Conservation (phyloP, 1,140 invertebrate genomes). For the Gryllus bimaculatus region DNA sequence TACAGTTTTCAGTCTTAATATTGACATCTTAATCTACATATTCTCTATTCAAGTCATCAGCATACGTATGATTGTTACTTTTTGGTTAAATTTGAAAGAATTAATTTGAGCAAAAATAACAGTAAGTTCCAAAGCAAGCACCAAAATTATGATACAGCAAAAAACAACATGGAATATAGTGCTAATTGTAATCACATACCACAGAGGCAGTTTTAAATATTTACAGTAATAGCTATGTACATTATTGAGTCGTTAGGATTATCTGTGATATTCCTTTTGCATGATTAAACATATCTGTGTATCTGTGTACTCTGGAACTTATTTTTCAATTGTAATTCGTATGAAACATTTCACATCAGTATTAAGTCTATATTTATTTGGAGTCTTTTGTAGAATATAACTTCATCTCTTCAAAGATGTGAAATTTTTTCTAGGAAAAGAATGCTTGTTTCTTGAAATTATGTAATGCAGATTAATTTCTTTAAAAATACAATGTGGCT, state of each 20-base stretch:
- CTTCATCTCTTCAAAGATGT: background rate
- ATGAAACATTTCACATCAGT: background rate
- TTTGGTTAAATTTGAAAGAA: background rate
- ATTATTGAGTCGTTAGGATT: background rate
- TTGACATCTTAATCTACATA: background rate
- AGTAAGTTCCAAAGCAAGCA: background rate
- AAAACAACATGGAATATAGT: background rate
- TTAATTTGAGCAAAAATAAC: background rate
- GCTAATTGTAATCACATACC: background rate
- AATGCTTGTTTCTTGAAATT: background rate
- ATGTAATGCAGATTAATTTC: background rate
- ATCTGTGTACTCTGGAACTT: background rate
- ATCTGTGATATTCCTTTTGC: constrained; percentile 4
- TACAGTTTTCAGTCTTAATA: background rate
- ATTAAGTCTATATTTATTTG: background rate
- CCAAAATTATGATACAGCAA: background rate
- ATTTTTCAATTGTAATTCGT: background rate
- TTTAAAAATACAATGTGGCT: constrained; percentile 1
- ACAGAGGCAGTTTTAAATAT: background rate
- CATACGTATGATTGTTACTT: constrained; percentile 5
- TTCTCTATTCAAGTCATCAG: background rate
- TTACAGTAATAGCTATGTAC: background rate
- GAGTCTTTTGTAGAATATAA: background rate
- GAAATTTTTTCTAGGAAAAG: background rate
- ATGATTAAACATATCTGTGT: background rate